Conservation (phyloP, 1,140 invertebrate genomes). For the Cyphomyrmex costatus region DNA sequence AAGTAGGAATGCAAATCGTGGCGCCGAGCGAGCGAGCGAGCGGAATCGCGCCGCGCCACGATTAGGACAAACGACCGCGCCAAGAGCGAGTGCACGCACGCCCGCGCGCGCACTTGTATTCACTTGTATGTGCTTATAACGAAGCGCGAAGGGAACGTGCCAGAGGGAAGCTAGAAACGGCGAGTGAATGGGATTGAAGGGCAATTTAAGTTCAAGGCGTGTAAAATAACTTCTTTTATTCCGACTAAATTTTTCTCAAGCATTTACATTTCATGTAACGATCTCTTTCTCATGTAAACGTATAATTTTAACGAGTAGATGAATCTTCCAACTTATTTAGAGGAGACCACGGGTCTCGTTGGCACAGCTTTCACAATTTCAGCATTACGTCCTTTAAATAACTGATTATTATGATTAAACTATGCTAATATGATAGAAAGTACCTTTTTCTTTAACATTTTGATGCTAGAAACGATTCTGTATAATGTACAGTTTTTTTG, state of each 20-base stretch:
- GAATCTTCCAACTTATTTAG: neutral
- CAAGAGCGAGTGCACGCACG: conserved; percentile 22
- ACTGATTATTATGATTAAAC: no score
- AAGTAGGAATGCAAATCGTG: conserved; percentile 77
- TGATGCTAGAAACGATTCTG: no score
- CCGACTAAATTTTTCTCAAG: neutral
- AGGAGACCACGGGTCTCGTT: no score
- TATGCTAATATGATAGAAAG: no score
- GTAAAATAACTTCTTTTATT: neutral
- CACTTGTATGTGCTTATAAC: neutral
- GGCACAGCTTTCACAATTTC: no score
- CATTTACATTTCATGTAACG: neutral
- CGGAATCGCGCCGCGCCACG: neutral
- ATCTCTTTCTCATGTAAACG: neutral
- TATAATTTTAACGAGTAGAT: conserved; percentile 1
- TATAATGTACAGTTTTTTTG: no score
- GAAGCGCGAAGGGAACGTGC: conserved; percentile 22
- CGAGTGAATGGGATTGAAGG: conserved; percentile 42
- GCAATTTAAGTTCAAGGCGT: neutral
- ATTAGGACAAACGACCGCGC: neutral
- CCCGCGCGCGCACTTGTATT: conserved; percentile 27
- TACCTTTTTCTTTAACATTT: no score
- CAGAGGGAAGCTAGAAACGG: conserved; percentile 21
- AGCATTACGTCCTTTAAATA: no score
- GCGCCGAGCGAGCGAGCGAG: conserved; percentile 61